Base-by-base conservation (phyloP, 2,888 invertebrate species). In the Choreutis nemorana region DNA sequence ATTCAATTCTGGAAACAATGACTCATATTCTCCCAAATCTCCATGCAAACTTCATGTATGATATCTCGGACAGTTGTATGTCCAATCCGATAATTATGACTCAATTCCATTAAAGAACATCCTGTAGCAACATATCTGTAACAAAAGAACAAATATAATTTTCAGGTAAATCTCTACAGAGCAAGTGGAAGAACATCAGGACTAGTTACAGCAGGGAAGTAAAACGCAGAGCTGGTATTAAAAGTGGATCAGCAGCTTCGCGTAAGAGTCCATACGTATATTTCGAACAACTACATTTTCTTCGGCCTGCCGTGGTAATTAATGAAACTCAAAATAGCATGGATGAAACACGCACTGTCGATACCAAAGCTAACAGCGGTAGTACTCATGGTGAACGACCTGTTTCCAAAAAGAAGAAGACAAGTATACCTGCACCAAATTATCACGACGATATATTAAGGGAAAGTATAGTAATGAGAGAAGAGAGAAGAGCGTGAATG, bases 121-220 rank as follows among this genome's bases (percentile, higher is more conserved):
- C 44, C 48, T 34, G 42, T 39, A 32, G 47, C 47, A 27, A 43
- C 39, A 39, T 48, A 48, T 44, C 43, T 43, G 39, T 34, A 40
- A 46, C 36, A 40, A 40, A n/a, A 40, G 33, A 39, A 34, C 23
- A 38, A 30, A 39, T 37, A 40, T 42, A 36, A 38, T 44, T 45
- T 45, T 39, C 42, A 45, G 46, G 43, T 43, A 43, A 43, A 39
- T 43, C 40, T 36, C 39, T 45, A 35, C 44, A 45, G 35, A 37
- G 37, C 39, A 46, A 43, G 39, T 45, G 46, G 44, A 46, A 48
- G 35, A 49, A 49, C 38, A 45, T 46, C 33, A 44, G 43, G 32
- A 38, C 41, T 39, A 36, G 44, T 38, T 42, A 36, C 36, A 37
- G 38, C 35, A 42, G 45, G 42, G 42, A 45, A 35, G 33, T 41